Percentiles rank a stretch among this genome's conserved stretches.
Conservation (phyloP, 2,113 vertebrate genomes). For the Pituophis catenifer region DNA sequence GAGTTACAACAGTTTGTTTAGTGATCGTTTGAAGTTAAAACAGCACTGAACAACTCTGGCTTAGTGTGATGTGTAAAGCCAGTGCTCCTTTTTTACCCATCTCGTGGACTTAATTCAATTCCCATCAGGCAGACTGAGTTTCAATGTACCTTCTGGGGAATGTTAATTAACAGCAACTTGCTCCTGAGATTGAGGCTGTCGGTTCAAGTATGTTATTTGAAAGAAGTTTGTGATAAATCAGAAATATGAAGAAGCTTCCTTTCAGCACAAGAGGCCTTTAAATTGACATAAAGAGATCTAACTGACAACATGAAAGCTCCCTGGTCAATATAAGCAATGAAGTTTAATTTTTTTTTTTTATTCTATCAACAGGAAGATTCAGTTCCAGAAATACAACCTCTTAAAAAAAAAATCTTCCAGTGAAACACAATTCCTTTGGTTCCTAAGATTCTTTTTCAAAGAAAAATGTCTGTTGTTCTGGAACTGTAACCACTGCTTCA, state of each 20-base stretch:
- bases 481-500: too few species aligned
- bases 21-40: neutral
- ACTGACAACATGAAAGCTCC: neutral
- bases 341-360: constrained; percentile 16
- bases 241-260: neutral
- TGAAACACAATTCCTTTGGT: constrained; percentile 12
- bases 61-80: neutral
- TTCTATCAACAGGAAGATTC: neutral
- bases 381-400: constrained; percentile 12
- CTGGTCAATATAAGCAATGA: constrained; percentile 19
- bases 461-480: neutral
- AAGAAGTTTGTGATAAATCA: neutral
- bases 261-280: constrained; percentile 21
- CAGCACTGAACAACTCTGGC: neutral
- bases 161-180: neutral
- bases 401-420: constrained; percentile 15
- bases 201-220: neutral
- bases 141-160: neutral
- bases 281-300: constrained; percentile 5
- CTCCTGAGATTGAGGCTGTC: neutral
- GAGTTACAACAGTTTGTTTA: neutral
- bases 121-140: neutral
- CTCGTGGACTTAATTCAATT: neutral
- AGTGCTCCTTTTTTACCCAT: neutral
- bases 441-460: neutral